These are phyloP conservation scores for Hylyphantes graminicola DNA, from an alignment of 1,140 invertebrate species.

Conservation along the genomic window DNA sequence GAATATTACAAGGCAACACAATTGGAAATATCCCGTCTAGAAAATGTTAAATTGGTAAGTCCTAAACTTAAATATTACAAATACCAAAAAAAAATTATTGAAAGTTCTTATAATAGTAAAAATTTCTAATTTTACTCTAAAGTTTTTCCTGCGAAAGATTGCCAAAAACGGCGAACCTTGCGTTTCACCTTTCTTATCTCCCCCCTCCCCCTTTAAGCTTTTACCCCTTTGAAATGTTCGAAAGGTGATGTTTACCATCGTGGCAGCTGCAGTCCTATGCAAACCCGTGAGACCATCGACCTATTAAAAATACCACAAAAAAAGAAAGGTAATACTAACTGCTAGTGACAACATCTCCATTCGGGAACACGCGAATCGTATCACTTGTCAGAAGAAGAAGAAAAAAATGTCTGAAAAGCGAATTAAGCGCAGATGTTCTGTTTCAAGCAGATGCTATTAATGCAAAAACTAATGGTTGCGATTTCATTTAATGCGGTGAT, in stretches of 20 bases:
- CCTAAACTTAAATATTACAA: no score
- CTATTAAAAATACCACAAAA: constrained; percentile 17
- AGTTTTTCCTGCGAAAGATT: neutral
- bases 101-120: no score
- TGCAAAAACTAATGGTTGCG: constrained; percentile 31
- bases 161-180: constrained; percentile 16
- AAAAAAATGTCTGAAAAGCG: constrained; percentile 6
- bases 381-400: neutral
- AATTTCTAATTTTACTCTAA: no score
- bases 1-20: no score
- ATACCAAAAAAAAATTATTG: no score
- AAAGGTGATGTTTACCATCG: constrained; percentile 45
- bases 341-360: constrained; percentile 34
- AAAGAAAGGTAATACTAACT: neutral
- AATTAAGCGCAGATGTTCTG: constrained; percentile 32
- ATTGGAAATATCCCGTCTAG: no score
- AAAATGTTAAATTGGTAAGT: no score
- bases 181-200: neutral
- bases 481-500: constrained; percentile 47
- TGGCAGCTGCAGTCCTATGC: constrained; percentile 36
- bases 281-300: constrained; percentile 28
- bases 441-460: constrained; percentile 41
- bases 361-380: constrained; percentile 12
- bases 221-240: neutral
- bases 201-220: neutral